These are phyloP conservation scores for Stegodyphus mimosarum DNA, from an alignment of 1,140 invertebrate species.

Conservation along the genomic window DNA sequence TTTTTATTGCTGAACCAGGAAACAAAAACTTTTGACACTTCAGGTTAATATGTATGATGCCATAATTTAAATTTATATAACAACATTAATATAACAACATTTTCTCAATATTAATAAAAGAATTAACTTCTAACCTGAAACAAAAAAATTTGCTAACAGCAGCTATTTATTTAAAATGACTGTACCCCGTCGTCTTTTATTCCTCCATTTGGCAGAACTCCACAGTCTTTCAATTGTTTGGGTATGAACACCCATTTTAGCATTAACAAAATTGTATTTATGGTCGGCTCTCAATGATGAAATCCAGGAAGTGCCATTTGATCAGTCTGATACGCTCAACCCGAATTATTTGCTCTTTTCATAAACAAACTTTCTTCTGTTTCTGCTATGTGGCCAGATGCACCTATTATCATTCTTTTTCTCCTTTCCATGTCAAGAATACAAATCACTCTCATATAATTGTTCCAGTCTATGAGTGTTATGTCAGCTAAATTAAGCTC, in stretches of 20 bases:
- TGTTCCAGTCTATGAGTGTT: slow-evolving; percentile 19
- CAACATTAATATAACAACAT: too few species aligned
- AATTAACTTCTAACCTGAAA: too few species aligned
- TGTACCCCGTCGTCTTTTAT: neutral
- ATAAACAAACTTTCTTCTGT: slow-evolving; percentile 35
- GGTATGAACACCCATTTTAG: neutral
- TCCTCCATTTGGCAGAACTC: neutral
- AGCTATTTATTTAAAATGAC: neutral
- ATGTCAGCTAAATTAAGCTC: slow-evolving; percentile 10
- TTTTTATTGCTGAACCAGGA: too few species aligned
- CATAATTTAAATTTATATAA: too few species aligned
- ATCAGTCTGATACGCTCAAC: neutral
- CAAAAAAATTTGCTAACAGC: too few species aligned
- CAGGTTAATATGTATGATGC: too few species aligned
- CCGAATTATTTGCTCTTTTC: slow-evolving; percentile 17
- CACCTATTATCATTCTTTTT: neutral
- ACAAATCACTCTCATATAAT: slow-evolving; percentile 11
- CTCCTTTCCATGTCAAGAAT: neutral
- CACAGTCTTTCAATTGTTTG: slow-evolving; percentile 12
- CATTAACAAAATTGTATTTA: neutral
- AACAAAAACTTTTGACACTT: too few species aligned
- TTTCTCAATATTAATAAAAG: too few species aligned
- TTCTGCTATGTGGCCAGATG: slow-evolving; percentile 4
- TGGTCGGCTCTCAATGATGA: neutral
- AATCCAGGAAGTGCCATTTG: slow-evolving; percentile 8